Evolutionary conservation across 1,140 invertebrate species (phyloP).

Genomic region (Drosophila kohkoa): DNA sequence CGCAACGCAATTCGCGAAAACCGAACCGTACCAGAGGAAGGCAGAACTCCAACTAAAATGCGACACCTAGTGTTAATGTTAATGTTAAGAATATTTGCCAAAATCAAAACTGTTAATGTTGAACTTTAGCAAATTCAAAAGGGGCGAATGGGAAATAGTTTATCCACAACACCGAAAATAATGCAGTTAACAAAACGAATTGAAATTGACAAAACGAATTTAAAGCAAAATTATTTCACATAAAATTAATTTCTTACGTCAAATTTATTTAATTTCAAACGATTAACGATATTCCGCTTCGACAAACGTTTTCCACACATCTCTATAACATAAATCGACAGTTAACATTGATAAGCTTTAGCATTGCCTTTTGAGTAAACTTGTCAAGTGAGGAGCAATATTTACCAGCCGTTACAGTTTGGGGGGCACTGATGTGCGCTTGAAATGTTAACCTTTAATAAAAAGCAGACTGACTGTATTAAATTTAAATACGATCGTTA

Average conservation of each 20-base stretch:
- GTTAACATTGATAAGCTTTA: background rate
- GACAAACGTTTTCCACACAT: background rate
- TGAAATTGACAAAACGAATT: background rate
- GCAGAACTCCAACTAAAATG: constrained; percentile 56
- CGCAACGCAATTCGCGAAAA: constrained; percentile 9
- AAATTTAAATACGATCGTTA: background rate
- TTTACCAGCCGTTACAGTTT: constrained; percentile 13
- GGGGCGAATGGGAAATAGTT: background rate
- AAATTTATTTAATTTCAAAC: background rate
- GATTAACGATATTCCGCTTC: constrained; percentile 1
- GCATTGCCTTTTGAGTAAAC: background rate
- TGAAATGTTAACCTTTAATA: too few relatives aligned
- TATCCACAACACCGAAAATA: background rate
- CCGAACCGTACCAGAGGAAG: constrained; percentile 43
- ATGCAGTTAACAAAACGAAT: background rate
- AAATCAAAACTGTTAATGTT: constrained; percentile 26
- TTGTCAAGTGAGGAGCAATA: constrained; percentile 8
- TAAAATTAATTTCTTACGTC: background rate
- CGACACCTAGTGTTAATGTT: constrained; percentile 24
- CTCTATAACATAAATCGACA: constrained; percentile 4
- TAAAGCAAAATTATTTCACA: background rate
- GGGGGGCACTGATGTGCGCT: background rate
- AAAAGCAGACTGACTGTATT: background rate
- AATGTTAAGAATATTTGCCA: constrained; percentile 15
- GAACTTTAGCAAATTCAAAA: background rate